Conservation (phyloP, 2,888 invertebrate genomes). For the Tolmerus cingulatus region DNA sequence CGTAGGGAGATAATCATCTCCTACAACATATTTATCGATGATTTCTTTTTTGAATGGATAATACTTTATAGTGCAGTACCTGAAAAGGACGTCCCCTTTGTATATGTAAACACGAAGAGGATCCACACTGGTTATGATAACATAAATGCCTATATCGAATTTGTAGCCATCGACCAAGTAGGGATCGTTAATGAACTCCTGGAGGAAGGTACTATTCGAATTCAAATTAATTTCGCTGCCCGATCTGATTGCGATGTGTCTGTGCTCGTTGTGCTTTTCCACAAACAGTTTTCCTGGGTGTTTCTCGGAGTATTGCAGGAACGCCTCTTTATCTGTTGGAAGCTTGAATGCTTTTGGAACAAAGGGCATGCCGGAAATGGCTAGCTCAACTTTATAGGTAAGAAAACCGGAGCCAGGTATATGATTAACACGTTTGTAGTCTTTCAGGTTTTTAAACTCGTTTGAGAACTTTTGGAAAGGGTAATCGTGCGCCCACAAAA, state of each 20-base stretch:
- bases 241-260: slow-evolving; percentile 81
- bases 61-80: slow-evolving; percentile 89
- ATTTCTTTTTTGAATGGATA: slow-evolving; percentile 85
- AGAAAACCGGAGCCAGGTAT: slow-evolving; percentile 93
- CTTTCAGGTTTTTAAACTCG: slow-evolving; percentile 68
- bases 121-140: slow-evolving; percentile 87
- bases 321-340: slow-evolving; percentile 75
- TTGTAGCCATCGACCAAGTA: slow-evolving; percentile 91
- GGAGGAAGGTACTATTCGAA: slow-evolving; percentile 75
- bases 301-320: slow-evolving; percentile 72
- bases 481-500: slow-evolving; percentile 95
- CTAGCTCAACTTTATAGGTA: slow-evolving; percentile 90
- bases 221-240: slow-evolving; percentile 75
- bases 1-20: slow-evolving; percentile 91
- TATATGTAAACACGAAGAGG: slow-evolving; percentile 90
- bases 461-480: slow-evolving; percentile 70
- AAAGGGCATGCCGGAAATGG: slow-evolving; percentile 78
- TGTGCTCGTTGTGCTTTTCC: slow-evolving; percentile 90
- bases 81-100: slow-evolving; percentile 87
- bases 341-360: slow-evolving; percentile 90
- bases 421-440: slow-evolving; percentile 87
- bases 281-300: slow-evolving; percentile 82
- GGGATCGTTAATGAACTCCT: slow-evolving; percentile 89
- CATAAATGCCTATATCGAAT: slow-evolving; percentile 97
- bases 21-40: slow-evolving; percentile 90